phyloP scores from a whole-genome alignment of 2,888 invertebrate species.

The Ormyrus thymus region DNA sequence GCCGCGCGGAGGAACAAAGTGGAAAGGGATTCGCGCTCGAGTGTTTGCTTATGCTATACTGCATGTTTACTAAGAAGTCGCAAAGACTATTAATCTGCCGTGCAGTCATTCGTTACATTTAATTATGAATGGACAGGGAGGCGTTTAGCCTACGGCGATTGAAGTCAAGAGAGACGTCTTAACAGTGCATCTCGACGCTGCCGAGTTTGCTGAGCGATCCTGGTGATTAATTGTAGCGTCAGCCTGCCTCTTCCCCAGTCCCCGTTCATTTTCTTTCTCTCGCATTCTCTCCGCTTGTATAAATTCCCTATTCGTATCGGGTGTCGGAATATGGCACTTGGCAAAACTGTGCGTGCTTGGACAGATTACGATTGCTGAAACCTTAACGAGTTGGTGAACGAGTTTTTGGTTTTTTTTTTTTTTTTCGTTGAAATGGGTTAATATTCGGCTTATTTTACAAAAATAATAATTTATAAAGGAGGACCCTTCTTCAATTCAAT shows the following conservation, averaged over 20 bases:
- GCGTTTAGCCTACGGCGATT: conserved; percentile 28
- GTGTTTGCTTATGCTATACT: too few relatives aligned
- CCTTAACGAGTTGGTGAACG: too few relatives aligned
- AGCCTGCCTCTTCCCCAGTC: background rate
- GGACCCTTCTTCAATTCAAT: too few relatives aligned
- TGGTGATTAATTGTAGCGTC: conserved; percentile 34
- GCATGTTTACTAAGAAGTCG: too few relatives aligned
- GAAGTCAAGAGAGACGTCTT: conserved; percentile 30
- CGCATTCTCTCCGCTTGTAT: background rate
- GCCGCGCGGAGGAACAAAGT: too few relatives aligned
- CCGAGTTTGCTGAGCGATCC: conserved; percentile 32
- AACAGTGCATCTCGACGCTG: conserved; percentile 25
- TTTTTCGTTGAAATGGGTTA: too few relatives aligned
- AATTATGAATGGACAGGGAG: conserved; percentile 22
- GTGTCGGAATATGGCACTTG: background rate
- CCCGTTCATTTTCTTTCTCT: background rate
- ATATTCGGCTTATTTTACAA: too few relatives aligned
- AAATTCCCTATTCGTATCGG: conserved; percentile 19
- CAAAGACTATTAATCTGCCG: conserved; percentile 20
- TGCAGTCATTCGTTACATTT: conserved; percentile 16
- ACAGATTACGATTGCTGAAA: too few relatives aligned
- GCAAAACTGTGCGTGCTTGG: too few relatives aligned
- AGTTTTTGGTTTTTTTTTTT: too few relatives aligned
- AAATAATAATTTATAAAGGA: too few relatives aligned
- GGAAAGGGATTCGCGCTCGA: too few relatives aligned